phyloP scores from a whole-genome alignment of 2,113 vertebrate genomes.

The Pseudopodoces humilis region DNA sequence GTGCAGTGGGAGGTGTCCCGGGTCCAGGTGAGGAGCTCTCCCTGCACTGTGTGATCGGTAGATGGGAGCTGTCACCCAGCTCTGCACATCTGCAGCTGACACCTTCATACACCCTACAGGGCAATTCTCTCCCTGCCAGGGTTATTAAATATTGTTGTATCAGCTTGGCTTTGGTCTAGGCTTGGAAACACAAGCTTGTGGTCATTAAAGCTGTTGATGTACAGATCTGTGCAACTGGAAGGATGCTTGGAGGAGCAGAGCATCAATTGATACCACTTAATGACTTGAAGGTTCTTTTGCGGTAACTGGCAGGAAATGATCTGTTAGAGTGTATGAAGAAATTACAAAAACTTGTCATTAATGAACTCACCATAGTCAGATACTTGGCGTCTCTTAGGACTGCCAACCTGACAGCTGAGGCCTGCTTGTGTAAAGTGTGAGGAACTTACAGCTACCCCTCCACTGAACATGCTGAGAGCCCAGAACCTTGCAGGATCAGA shows the following conservation, averaged over 20 bases:
- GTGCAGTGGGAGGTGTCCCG: neutral
- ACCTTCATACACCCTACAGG: accelerated
- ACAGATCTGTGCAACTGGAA: neutral
- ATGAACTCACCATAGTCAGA: neutral
- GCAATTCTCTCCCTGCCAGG: accelerated
- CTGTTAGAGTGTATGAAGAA: neutral
- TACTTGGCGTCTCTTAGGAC: neutral
- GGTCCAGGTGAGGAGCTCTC: neutral
- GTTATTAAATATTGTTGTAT: neutral
- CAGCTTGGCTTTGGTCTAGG: neutral
- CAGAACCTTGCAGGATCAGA: neutral
- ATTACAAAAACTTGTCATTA: neutral
- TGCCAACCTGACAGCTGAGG: neutral
- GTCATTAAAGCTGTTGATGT: neutral
- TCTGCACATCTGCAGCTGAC: accelerated
- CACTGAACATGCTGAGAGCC: accelerated
- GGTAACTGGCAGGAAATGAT: neutral
- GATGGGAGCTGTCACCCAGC: neutral
- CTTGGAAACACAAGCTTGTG: accelerated
- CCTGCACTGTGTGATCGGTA: accelerated
- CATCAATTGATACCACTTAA: neutral
- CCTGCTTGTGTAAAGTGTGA: accelerated
- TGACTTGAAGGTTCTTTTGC: neutral
- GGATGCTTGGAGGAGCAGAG: neutral
- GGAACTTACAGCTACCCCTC: accelerated